These are phyloP conservation scores for Lepilemur septentrionalis DNA, from an alignment of 2,797 vertebrate genomes.

Conservation along the genomic window DNA sequence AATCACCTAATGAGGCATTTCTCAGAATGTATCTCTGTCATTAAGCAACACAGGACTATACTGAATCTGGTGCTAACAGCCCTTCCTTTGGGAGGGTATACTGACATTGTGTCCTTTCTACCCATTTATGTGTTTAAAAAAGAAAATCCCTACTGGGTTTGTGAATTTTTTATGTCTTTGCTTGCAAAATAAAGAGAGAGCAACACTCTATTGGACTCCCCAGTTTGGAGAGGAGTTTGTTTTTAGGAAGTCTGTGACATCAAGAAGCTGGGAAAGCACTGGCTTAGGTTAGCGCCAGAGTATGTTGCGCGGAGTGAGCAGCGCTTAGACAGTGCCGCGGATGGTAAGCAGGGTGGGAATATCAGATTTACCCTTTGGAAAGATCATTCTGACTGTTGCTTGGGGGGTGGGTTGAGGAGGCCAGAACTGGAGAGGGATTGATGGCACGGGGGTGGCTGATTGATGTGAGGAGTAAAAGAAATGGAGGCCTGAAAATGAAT, in stretches of 20 bases:
- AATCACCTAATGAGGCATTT: not conserved
- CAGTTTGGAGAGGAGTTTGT: not conserved
- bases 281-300: not conserved
- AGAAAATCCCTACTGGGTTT: not conserved
- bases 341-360: not conserved
- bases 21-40: not conserved
- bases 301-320: not conserved
- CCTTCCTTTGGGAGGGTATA: not conserved
- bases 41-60: not conserved
- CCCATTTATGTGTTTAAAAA: not conserved
- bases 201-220: not conserved
- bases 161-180: not conserved
- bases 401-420: not conserved
- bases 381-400: not conserved
- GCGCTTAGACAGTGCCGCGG: not conserved
- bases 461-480: not conserved
- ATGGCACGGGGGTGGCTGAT: rapidly evolving
- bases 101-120: not conserved
- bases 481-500: not conserved
- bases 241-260: not conserved
- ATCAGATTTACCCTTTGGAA: not conserved
- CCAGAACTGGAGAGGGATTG: not conserved
- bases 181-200: not conserved
- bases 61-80: not conserved
- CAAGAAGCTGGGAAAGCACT: not conserved